Evolutionary conservation across 2,888 invertebrate genomes (phyloP).

Genomic region (Trissoscelio sp.): DNA sequence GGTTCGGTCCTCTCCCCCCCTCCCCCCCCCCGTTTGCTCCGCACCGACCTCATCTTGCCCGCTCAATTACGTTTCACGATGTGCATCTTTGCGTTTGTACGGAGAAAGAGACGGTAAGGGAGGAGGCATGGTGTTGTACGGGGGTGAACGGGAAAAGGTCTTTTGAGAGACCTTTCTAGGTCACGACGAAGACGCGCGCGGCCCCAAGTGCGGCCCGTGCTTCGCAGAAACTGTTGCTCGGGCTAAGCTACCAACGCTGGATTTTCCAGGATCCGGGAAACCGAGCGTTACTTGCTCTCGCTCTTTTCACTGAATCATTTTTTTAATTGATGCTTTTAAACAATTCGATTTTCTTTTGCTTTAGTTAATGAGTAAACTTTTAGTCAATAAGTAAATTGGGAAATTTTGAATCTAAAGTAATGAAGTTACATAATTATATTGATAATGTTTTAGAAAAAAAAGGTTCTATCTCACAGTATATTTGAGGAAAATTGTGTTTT

Average conservation of each 20-base stretch:
- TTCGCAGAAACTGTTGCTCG: conserved; percentile 62
- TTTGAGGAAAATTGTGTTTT: too few relatives aligned
- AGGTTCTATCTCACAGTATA: too few relatives aligned
- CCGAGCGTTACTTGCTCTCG: conserved; percentile 8
- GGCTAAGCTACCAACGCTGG: conserved; percentile 11
- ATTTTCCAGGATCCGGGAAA: conserved; percentile 51
- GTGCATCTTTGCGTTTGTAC: conserved; percentile 70
- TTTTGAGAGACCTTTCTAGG: conserved; percentile 82
- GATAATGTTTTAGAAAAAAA: too few relatives aligned
- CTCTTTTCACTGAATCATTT: neutral
- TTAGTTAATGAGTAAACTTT: too few relatives aligned
- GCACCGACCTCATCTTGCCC: conserved; percentile 73
- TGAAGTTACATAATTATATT: too few relatives aligned
- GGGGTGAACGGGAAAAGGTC: conserved; percentile 82
- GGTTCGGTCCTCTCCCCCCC: conserved; percentile 68
- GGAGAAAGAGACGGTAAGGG: conserved; percentile 62
- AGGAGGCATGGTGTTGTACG: conserved; percentile 75
- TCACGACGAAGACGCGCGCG: conserved; percentile 74
- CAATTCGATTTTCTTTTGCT: too few relatives aligned
- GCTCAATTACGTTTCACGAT: conserved; percentile 79
- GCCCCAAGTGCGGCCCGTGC: conserved; percentile 68
- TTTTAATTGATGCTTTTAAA: too few relatives aligned
- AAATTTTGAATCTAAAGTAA: too few relatives aligned
- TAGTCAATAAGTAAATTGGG: too few relatives aligned
- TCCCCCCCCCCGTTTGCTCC: conserved; percentile 32